Conservation (phyloP, 1,140 invertebrate genomes). For the Galendromus occidentalis region DNA sequence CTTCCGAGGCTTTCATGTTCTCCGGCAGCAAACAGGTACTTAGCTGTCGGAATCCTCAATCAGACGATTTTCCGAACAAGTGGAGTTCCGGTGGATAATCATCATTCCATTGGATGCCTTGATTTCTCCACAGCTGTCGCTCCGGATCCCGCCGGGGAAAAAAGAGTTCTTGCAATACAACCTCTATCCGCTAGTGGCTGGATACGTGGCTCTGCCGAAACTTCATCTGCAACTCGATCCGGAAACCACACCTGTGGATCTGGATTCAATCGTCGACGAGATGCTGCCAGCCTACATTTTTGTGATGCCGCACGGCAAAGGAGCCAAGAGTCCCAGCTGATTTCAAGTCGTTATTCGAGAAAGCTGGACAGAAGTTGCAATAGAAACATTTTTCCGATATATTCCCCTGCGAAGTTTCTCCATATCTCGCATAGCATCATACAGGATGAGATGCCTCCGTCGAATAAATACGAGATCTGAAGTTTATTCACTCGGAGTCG, state of each 20-base stretch:
- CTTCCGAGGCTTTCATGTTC: constrained; percentile 69
- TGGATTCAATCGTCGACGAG: constrained; percentile 34
- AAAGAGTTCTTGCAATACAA: constrained; percentile 35
- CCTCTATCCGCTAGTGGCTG: constrained; percentile 47
- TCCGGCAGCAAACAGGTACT: constrained; percentile 62
- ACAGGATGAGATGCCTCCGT: too few species aligned
- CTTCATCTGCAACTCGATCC: constrained; percentile 35
- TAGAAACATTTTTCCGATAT: too few species aligned
- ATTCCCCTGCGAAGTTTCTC: too few species aligned
- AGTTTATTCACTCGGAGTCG: too few species aligned
- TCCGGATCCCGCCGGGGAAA: constrained; percentile 41
- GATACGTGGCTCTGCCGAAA: constrained; percentile 43
- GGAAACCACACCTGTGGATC: constrained; percentile 23
- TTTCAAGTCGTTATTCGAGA: too few species aligned
- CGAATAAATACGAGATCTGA: too few species aligned
- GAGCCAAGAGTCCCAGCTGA: constrained; percentile 13
- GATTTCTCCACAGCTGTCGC: constrained; percentile 33
- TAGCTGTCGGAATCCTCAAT: background rate
- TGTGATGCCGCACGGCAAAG: constrained; percentile 28
- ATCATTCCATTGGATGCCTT: constrained; percentile 6
- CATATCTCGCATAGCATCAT: too few species aligned
- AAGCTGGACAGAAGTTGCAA: too few species aligned
- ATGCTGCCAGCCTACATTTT: constrained; percentile 38
- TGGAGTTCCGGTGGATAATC: too few species aligned
- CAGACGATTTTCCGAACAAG: background rate